Evolutionary conservation across 2,113 vertebrate genomes (phyloP), one percentile per base, ranked within the genome.

Genomic region (Aplodontia rufa): DNA sequence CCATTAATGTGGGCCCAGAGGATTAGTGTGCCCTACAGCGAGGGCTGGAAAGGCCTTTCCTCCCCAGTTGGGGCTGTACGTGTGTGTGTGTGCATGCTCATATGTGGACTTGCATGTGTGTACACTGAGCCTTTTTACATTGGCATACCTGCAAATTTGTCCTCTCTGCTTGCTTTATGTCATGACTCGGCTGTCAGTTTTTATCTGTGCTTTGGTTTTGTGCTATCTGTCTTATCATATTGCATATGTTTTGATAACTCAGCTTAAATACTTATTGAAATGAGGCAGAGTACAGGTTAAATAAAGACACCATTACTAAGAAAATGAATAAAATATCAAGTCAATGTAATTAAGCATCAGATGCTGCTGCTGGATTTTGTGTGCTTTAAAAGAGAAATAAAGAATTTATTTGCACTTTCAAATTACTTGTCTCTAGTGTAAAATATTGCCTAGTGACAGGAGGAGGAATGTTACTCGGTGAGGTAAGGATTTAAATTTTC

Each of bases 321-420:
- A 89, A 24, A 82, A 66, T 45, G 2, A 90, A 49, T 37, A 35
- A 35, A 80, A 60, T 64, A 60, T 32, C 17, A 76, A 45, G 32
- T 78, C 37, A 68, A 71, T 2, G 6, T 55, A 22, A 45, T 37
- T 53, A 62, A 89, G 30, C 19, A 62, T 89, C 26, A 40, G 68
- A n/a, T 60, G 42, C 26, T 66, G 17, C 14, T n/a, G 3, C 32
- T 91, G n/a, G 91, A n/a, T 47, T 58, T 40, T 69, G 8, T 79
- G 8, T 79, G 19, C 45, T 51, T 94, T 60, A 76, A 92, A 84
- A 88, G 24, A 93, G 17, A 92, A 91, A 58, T 45, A 16, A 78
- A 92, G 4, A 91, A 35, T 87, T 58, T 42, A 45, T 82, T 75
- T 96, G 16, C n/a, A 64, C 95, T 84, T 92, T 7, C 47, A 93